phyloP scores from a whole-genome alignment of 2,113 vertebrate genomes.

The Peucedramus taeniatus region DNA sequence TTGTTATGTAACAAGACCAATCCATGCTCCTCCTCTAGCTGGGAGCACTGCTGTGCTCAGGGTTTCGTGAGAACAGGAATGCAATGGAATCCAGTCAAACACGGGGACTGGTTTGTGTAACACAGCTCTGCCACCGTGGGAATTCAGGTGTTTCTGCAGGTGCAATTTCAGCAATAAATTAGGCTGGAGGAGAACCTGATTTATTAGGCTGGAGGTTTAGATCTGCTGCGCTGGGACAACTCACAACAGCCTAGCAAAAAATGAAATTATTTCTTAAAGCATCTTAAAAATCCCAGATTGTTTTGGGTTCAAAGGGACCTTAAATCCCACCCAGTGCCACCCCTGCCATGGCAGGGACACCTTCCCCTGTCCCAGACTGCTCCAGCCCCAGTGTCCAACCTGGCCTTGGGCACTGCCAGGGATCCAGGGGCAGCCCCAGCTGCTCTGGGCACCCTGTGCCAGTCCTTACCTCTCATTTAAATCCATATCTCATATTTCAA shows the following conservation, averaged over 20 bases:
- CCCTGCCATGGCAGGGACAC: neutral
- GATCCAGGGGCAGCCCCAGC: neutral
- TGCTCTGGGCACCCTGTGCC: neutral
- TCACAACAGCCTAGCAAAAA: neutral
- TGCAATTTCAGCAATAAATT: neutral
- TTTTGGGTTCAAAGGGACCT: neutral
- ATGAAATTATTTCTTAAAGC: neutral
- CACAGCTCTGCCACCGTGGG: neutral
- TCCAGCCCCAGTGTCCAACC: neutral
- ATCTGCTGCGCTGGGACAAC: neutral
- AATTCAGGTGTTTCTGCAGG: neutral
- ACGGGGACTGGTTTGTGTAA: neutral
- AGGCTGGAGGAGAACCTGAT: neutral
- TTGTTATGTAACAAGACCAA: rapidly evolving
- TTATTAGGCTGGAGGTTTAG: neutral
- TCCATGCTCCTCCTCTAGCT: rapidly evolving
- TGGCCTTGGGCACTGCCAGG: neutral
- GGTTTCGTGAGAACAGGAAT: rapidly evolving
- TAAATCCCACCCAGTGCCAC: rapidly evolving
- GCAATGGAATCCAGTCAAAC: neutral
- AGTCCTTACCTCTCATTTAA: neutral
- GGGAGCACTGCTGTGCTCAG: neutral
- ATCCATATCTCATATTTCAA: neutral
- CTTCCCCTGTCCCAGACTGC: neutral
- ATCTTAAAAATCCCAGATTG: neutral